Evolutionary conservation across 2,113 vertebrate species (phyloP).

Genomic region (Sarotherodon lohbergeri): DNA sequence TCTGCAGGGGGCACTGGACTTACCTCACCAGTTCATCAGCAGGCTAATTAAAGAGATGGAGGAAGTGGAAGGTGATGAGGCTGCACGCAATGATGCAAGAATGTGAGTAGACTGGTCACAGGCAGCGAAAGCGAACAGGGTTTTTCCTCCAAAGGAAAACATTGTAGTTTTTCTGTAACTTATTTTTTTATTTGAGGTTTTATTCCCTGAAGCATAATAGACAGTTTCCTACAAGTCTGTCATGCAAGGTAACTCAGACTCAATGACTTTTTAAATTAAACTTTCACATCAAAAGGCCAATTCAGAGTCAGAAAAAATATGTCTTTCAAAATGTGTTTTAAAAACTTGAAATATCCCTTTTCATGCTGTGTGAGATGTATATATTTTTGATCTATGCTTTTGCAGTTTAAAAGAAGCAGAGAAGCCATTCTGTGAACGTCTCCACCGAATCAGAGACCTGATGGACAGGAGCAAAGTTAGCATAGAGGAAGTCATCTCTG

Average conservation of each 20-base stretch:
- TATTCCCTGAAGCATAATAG: not conserved
- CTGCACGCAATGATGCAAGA: constrained; percentile 82
- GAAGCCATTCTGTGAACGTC: constrained; percentile 85
- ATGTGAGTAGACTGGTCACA: constrained; percentile 72
- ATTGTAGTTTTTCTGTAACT: not conserved
- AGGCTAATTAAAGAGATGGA: constrained; percentile 91
- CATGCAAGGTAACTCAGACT: not conserved
- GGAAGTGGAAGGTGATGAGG: constrained; percentile 82
- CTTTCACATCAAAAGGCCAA: not conserved
- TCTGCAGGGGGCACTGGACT: constrained; percentile 78
- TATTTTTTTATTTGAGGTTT: not conserved
- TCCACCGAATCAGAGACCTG: constrained; percentile 89
- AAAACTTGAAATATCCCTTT: not conserved
- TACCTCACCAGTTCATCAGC: constrained; percentile 82
- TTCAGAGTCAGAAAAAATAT: not conserved
- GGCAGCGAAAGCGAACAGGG: rapidly evolving
- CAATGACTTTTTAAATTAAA: not conserved
- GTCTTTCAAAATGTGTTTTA: not conserved
- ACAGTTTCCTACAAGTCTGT: not conserved
- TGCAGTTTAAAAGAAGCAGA: constrained; percentile 89
- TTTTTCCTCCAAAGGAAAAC: not conserved
- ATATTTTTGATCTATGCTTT: not conserved
- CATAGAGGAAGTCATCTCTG: constrained; percentile 86
- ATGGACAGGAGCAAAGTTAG: constrained; percentile 81
- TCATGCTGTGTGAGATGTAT: not conserved